phyloP scores from a whole-genome alignment of 64 coral and sea anemone species.

The Porites australiensis region DNA sequence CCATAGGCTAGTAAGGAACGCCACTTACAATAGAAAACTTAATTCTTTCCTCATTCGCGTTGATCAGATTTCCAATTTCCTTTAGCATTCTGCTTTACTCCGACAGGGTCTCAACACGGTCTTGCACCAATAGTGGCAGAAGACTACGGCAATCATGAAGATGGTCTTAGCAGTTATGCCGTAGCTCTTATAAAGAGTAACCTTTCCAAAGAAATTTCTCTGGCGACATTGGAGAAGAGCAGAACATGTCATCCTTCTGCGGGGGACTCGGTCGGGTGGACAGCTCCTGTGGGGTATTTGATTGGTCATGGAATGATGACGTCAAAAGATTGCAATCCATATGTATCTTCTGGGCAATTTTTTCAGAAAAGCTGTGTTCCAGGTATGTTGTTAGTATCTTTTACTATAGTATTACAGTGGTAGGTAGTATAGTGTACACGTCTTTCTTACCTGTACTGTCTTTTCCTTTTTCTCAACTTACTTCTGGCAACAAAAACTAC shows the following conservation, averaged over 20 bases:
- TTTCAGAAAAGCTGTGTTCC: conserved; percentile 69
- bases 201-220: neutral
- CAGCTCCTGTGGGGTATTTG: conserved; percentile 38
- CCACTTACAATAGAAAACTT: too few species aligned
- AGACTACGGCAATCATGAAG: conserved; percentile 27
- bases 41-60: too few species aligned
- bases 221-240: conserved; percentile 8
- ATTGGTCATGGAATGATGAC: neutral
- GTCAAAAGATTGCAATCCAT: conserved; percentile 44
- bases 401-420: too few species aligned
- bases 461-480: too few species aligned
- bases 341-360: conserved; percentile 27
- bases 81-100: too few species aligned
- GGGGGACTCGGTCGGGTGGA: conserved; percentile 53
- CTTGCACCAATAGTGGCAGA: conserved; percentile 62
- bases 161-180: conserved; percentile 21
- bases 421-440: too few species aligned
- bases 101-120: conserved; percentile 29
- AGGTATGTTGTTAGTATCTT: conserved; percentile 20
- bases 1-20: too few species aligned
- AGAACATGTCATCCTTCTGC: conserved; percentile 62
- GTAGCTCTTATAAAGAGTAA: conserved; percentile 45
- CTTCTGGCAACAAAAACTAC: too few species aligned
- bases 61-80: neutral
- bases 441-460: too few species aligned